These are phyloP conservation scores for Adelphocoris suturalis DNA, from an alignment of 2,888 invertebrate species.

Conservation along the genomic window DNA sequence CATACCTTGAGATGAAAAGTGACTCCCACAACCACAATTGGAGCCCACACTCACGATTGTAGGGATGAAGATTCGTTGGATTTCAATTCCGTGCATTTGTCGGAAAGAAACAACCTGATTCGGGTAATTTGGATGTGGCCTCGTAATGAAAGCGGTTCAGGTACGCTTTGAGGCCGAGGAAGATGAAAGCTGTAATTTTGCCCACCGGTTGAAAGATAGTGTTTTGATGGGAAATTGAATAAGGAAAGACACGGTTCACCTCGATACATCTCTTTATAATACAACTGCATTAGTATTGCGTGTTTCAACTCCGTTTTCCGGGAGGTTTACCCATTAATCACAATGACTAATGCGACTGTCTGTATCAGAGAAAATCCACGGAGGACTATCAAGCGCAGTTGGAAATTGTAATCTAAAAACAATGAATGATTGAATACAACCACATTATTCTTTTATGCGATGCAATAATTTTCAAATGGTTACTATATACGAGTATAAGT, in stretches of 20 bases:
- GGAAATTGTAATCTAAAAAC: conserved; percentile 27
- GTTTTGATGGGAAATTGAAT: conserved; percentile 36
- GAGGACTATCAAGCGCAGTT: conserved; percentile 23
- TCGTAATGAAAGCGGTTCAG: too few species aligned
- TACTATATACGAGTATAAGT: too few species aligned
- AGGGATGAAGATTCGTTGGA: too few species aligned
- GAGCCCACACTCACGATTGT: too few species aligned
- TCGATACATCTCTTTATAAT: conserved; percentile 36
- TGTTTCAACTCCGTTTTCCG: conserved; percentile 20
- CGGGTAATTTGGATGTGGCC: too few species aligned
- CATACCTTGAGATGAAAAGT: too few species aligned
- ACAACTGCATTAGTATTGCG: conserved; percentile 42
- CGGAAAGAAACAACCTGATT: too few species aligned
- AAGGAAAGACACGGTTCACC: conserved; percentile 30
- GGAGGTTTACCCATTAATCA: conserved; percentile 31
- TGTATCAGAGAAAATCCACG: conserved; percentile 39
- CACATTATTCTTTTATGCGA: neutral
- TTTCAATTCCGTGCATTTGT: too few species aligned
- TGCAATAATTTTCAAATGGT: too few species aligned
- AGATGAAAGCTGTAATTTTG: neutral
- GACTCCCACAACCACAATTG: too few species aligned
- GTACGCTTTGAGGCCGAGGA: too few species aligned
- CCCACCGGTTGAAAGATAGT: conserved; percentile 19
- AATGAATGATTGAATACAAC: conserved; percentile 20
- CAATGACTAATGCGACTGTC: conserved; percentile 39